Conservation (phyloP, 1,140 invertebrate species). For the Cotesia vestalis region DNA sequence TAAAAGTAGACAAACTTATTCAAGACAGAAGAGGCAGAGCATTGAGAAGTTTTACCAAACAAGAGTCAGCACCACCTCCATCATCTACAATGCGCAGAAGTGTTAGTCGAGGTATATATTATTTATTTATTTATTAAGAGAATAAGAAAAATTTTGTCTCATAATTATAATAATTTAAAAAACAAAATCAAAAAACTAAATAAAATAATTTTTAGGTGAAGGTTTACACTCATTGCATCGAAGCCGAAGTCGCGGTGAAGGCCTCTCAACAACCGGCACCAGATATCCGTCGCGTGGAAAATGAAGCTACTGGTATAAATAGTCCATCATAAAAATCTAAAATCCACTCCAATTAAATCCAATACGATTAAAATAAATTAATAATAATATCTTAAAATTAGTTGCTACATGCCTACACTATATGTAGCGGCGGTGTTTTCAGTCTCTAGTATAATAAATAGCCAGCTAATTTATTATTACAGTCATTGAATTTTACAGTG, state of each 20-base stretch:
- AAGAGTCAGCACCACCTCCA: conserved; percentile 47
- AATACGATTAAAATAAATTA: conserved; percentile 50
- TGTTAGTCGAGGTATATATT: conserved; percentile 53
- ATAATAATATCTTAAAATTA: conserved; percentile 50
- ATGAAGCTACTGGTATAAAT: conserved; percentile 45
- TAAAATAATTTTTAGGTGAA: conserved; percentile 50
- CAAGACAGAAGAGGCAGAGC: conserved; percentile 81
- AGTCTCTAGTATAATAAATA: conserved; percentile 53
- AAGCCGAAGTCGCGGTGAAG: conserved; percentile 62
- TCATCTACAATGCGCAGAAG: conserved; percentile 60
- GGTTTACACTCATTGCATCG: conserved; percentile 62
- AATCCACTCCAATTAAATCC: conserved; percentile 6
- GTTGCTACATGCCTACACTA: conserved; percentile 61
- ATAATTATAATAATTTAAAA: no score
- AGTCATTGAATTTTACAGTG: conserved; percentile 46
- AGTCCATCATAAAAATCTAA: neutral
- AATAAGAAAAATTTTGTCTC: conserved; percentile 10
- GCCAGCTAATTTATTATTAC: conserved; percentile 48
- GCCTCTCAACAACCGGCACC: conserved; percentile 54
- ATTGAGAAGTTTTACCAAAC: conserved; percentile 72
- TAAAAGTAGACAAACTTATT: conserved; percentile 85
- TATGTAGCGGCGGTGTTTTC: conserved; percentile 59
- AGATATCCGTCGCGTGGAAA: conserved; percentile 57
- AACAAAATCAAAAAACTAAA: no score
- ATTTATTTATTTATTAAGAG: neutral